Base-by-base conservation (phyloP, 2,797 vertebrate species). In the Sebastes oblongus region DNA sequence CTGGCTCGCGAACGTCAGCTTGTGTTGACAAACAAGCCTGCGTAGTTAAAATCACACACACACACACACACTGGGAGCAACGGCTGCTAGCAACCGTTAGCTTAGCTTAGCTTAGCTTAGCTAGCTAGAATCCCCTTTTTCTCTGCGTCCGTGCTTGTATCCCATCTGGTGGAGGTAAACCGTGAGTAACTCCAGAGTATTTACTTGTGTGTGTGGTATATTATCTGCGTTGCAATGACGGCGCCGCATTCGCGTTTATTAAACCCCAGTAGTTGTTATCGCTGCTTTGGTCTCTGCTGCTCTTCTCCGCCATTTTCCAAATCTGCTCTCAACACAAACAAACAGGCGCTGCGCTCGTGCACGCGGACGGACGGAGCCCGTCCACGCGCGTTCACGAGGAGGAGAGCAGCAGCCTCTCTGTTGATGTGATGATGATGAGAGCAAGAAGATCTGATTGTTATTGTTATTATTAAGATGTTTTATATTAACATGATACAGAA, bases 21-120 rank as follows among this genome's bases (percentile, higher is more conserved):
- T 77, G 24, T 95, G 94, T 94, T 94, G 94, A 95, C 93, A 95
- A 94, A 94, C 93, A 94, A 93, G 88, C 81, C 89, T 94, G 91
- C 91, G 92, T 91, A 91, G 84, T 82, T 68, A 75, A 55, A 90
- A 90, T 75, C 87, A 80, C 92, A 82, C 87, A 75, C 88, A 83
- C 87, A 81, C 92, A 86, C 92, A 87, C 92, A 83, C 34, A 81
- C 89, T 88, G 54, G 52, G 9, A 54, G 88, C 86, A 86, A 76
- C 88, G 82, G 88, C 79, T 83, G 88, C 89, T 87, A 90, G 88
- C 88, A 52, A 14, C 85, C 50, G 84, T 78, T 93, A 94, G 90
- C 92, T 67, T 80, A 80, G 88, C 36, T 67, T 80, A 80, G 88
- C 12, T 39, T 39, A 39, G 36, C 36, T 2, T 39, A 39, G 12